Evolutionary conservation across 2,888 invertebrate genomes (phyloP).

Genomic region (Disparrhopalites patrizii): DNA sequence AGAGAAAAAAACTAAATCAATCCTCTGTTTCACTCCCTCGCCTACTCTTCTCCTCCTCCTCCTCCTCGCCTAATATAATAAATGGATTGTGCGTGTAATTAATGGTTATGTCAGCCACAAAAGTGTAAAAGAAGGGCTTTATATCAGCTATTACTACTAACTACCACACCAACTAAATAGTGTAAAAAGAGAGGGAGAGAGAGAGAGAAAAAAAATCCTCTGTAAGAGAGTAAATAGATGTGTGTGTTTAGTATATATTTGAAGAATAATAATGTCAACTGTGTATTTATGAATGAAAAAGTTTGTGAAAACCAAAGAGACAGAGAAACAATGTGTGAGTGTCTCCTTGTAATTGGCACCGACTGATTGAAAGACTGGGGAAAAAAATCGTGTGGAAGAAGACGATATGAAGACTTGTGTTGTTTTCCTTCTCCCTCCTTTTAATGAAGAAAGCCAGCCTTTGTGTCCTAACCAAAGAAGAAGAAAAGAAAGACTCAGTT

Average conservation of each 20-base stretch:
- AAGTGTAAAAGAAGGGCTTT: not conserved
- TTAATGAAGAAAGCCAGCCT: conserved; percentile 20
- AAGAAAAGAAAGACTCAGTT: not conserved
- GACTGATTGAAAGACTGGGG: not conserved
- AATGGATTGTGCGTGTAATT: too few relatives aligned
- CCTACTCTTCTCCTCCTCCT: too few relatives aligned
- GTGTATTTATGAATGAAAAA: conserved; percentile 14
- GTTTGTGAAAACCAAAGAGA: conserved; percentile 16
- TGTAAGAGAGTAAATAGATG: not conserved
- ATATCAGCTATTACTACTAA: not conserved
- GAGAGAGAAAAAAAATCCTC: not conserved
- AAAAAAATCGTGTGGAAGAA: not conserved
- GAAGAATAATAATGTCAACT: conserved; percentile 11
- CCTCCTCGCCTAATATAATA: too few relatives aligned
- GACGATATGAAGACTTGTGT: conserved; percentile 3
- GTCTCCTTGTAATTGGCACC: conserved; percentile 28
- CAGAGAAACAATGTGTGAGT: conserved; percentile 25
- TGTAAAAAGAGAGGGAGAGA: not conserved
- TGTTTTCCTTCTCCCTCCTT: not conserved
- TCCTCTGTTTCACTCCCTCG: not conserved
- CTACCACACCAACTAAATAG: too few relatives aligned
- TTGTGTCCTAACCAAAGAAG: conserved; percentile 9
- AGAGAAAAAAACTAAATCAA: conserved; percentile 2
- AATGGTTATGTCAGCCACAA: too few relatives aligned
- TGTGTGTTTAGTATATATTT: conserved; percentile 1